phyloP scores from a whole-genome alignment of 1,140 invertebrate species.

The Calephelis virginiensis region DNA sequence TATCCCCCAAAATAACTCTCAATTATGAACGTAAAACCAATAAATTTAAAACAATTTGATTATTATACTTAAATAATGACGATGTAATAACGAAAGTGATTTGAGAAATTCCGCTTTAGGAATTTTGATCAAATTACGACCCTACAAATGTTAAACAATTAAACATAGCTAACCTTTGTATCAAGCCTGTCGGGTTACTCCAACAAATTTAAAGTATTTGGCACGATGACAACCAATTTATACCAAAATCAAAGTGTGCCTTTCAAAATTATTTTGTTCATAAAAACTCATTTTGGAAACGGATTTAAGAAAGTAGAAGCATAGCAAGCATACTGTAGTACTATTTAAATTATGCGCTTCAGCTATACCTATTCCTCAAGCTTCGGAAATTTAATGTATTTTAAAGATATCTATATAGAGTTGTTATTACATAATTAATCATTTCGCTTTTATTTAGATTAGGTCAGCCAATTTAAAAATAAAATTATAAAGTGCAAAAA shows the following conservation, averaged over 20 bases:
- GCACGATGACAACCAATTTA: slow-evolving; percentile 16
- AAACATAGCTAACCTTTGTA: slow-evolving; percentile 41
- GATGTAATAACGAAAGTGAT: slow-evolving; percentile 42
- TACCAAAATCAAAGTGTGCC: slow-evolving; percentile 2
- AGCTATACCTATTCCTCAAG: too few relatives aligned
- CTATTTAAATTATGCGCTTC: too few relatives aligned
- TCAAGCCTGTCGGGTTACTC: slow-evolving; percentile 43
- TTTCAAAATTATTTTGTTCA: background rate
- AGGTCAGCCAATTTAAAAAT: too few relatives aligned
- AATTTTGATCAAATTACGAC: slow-evolving; percentile 55
- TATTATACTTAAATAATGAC: slow-evolving; percentile 22
- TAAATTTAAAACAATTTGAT: slow-evolving; percentile 12
- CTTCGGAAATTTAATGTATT: too few relatives aligned
- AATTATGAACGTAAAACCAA: background rate
- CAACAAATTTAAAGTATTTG: slow-evolving; percentile 33
- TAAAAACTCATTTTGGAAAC: slow-evolving; percentile 8
- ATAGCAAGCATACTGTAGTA: background rate
- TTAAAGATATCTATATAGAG: too few relatives aligned
- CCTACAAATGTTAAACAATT: slow-evolving; percentile 37
- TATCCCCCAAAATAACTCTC: background rate
- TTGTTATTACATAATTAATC: too few relatives aligned
- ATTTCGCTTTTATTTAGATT: too few relatives aligned
- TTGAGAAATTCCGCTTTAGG: slow-evolving; percentile 43
- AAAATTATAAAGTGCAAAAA: too few relatives aligned
- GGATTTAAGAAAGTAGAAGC: background rate